Evolutionary conservation across 2,888 invertebrate genomes (phyloP).

Genomic region (Standfussiana lucernea): DNA sequence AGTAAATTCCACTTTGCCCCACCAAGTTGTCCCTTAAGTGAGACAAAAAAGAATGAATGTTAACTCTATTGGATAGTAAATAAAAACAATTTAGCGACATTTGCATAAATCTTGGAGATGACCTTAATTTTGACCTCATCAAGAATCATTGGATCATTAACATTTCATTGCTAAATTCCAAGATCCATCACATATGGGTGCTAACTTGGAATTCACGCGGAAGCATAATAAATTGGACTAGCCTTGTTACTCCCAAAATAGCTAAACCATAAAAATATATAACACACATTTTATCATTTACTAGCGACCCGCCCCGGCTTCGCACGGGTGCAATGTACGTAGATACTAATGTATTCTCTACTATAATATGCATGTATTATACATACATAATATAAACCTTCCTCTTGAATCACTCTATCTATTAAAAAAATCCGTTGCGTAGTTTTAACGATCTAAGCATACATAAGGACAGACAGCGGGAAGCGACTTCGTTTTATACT

Average conservation of each 20-base stretch:
- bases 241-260: constrained; percentile 16
- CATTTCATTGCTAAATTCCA: constrained; percentile 18
- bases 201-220: constrained; percentile 32
- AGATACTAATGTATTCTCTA: no score
- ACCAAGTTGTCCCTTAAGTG: neutral
- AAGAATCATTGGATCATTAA: neutral
- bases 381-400: no score
- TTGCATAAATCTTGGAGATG: neutral
- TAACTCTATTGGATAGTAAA: neutral
- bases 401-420: no score
- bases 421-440: no score
- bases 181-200: neutral
- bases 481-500: no score
- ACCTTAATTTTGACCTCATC: constrained; percentile 20
- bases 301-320: no score
- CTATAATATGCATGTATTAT: no score
- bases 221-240: constrained; percentile 4
- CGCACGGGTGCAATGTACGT: no score
- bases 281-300: neutral
- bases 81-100: neutral
- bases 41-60: neutral
- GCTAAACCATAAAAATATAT: constrained; percentile 7
- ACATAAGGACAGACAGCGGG: no score
- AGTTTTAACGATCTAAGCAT: no score
- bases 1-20: neutral